Base-by-base conservation (phyloP, 2,113 vertebrate species). In the Loxodonta africana region DNA sequence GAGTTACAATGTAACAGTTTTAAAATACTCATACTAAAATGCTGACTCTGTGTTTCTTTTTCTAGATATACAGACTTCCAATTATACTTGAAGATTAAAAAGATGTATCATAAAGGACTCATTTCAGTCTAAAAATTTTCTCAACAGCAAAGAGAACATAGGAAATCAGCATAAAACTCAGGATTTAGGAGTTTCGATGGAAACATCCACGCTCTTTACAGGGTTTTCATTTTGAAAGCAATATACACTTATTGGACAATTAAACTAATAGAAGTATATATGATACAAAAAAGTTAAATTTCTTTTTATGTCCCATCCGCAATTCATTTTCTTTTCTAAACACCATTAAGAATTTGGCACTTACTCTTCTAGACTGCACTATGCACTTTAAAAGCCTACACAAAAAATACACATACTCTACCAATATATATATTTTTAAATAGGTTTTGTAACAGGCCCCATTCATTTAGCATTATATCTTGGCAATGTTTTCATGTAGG, bases 1-100 rank as follows among this genome's bases (percentile, higher is more conserved):
- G 63, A 83, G 80, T 76, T 46, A 90, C n/a, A 37, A n/a, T 44
- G 63, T 17, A 85, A 11, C 15, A 62, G 12, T 44, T 92, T 46
- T 46, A 53, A 95, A 97, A 84, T 94, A 53, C 25, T 92, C 33
- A 25, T 51, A 65, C 3, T 94, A 90, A 87, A 93, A 89, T 95
- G 33, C 41, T 26, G 8, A 85, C 18, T 76, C 62, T 95, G 37
- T 8, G 67, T 33, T 88, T 94, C 69, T 2, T 73, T 90, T 15
- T 94, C 51, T 82, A 74, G 73, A 48, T 53, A 80, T 48, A 82
- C 0, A 88, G 26, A 71, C 15, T 85, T 86, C 37, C 48, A 83
- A 71, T 57, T 69, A 73, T 44, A 93, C 20, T 44, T 73, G 5
- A 57, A 92, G 5, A 37, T 80, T 95, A 82, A 91, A 83, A 78